phyloP scores from a whole-genome alignment of 2,797 vertebrate species.

The Micromesistius poutassou region DNA sequence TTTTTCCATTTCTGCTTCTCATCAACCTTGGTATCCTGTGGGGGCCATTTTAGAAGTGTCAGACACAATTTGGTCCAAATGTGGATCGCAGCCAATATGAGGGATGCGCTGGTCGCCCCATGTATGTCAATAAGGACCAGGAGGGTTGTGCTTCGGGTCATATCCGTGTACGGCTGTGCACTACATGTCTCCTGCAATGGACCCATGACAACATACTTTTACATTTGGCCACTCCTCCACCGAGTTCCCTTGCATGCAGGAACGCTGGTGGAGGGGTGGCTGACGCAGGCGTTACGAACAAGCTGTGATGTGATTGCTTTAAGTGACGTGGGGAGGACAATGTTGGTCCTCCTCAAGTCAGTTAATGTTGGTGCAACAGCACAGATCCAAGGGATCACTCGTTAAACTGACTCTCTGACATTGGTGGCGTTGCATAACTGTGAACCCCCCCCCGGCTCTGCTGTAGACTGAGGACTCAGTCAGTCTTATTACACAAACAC shows the following conservation, averaged over 20 bases:
- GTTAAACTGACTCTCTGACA: slow-evolving; percentile 54
- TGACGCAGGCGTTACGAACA: slow-evolving; percentile 12
- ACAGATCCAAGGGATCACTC: slow-evolving; percentile 40
- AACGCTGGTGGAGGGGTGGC: not conserved
- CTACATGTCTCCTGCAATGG: not conserved
- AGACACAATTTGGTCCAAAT: not conserved
- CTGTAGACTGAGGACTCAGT: slow-evolving; percentile 30
- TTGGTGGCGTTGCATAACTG: slow-evolving; percentile 62
- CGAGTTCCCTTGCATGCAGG: slow-evolving; percentile 12
- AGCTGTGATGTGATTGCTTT: slow-evolving; percentile 34
- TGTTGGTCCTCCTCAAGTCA: no score
- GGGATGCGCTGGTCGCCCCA: not conserved
- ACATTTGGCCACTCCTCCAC: not conserved
- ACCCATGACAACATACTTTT: not conserved
- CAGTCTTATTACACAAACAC: not conserved
- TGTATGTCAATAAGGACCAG: not conserved
- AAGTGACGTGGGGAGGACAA: slow-evolving; percentile 29
- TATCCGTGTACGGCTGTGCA: not conserved
- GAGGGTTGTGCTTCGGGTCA: not conserved
- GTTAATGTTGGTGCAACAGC: slow-evolving; percentile 37
- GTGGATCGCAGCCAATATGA: slow-evolving; percentile 1
- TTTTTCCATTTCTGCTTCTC: not conserved
- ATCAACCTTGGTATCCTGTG: slow-evolving; percentile 12
- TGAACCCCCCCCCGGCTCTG: slow-evolving; percentile 60
- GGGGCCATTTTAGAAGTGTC: slow-evolving; percentile 9